Evolutionary conservation across 2,797 vertebrate species (phyloP), one percentile per base, ranked within the genome.

Genomic region (Tragopan temminckii): DNA sequence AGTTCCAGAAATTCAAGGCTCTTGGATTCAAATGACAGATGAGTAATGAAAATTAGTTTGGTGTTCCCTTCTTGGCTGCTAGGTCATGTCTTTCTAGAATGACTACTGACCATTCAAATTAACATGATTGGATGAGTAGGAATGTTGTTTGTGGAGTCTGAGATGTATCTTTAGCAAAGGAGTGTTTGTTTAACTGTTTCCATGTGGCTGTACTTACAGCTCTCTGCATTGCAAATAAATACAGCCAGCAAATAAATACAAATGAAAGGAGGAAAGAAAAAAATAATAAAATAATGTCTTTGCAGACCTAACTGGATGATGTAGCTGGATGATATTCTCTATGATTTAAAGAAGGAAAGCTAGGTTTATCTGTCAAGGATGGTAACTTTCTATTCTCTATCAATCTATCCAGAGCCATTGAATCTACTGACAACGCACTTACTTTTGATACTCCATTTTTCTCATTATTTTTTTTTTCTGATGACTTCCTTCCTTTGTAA

Each of bases 201-300:
- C 29, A 5, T 31, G 74, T 63, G 38, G 24, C 16, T 81, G 52
- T 79, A 19, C 31, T 59, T 52, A 50, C 67, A 62, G 8, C n/a
- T 62, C 33, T 71, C 62, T 68, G 25, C 70, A 43, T 40, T 74
- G 61, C 31, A 55, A 24, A 45, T 69, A 1, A 86, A 38, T 45
- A 71, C 18, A 88, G 55, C 53, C 69, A 76, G 38, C 27, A 88
- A 81, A 70, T 29, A 91, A 89, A 89, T 83, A 55, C n/a, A 53
- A 93, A 35, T 8, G 45, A 50, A 68, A 33, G 1, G 5, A 6
- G 3, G 1, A 2, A 1, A 6, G 12, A 50, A 36, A 66, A 38
- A 29, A 19, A n/a, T 53, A 31, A 53, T 53, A 53, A 67, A 23
- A 4, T 45, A 59, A 27, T 7, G 27, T 46, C 10, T 76, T 79